These are phyloP conservation scores for Epinephelus fuscoguttatus DNA, from an alignment of 2,113 vertebrate genomes.

Conservation along the genomic window DNA sequence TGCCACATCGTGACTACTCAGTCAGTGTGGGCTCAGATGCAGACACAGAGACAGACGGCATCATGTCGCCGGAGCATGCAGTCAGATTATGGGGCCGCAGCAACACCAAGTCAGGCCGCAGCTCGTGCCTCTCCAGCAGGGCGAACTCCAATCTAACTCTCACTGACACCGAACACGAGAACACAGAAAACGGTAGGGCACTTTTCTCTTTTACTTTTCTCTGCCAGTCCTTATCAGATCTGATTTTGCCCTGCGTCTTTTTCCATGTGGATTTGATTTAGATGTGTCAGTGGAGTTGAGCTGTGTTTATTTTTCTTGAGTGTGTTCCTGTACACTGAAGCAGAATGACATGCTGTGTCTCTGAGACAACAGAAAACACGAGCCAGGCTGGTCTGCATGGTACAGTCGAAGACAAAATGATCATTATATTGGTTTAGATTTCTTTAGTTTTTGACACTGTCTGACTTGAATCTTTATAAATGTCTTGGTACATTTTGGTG, in stretches of 20 bases:
- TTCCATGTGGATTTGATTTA: slow-evolving; percentile 3
- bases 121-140: slow-evolving; percentile 96
- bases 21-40: slow-evolving; percentile 92
- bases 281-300: background rate
- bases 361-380: background rate
- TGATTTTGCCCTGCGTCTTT: fast-evolving
- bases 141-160: slow-evolving; percentile 99
- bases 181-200: slow-evolving; percentile 94
- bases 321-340: background rate
- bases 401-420: background rate
- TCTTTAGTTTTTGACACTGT: slow-evolving; percentile 11
- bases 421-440: slow-evolving; percentile 4
- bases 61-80: slow-evolving; percentile 92
- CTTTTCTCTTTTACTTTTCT: fast-evolving
- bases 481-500: slow-evolving; percentile 3
- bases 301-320: background rate
- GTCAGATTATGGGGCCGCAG: slow-evolving; percentile 93
- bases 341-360: background rate
- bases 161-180: slow-evolving; percentile 97
- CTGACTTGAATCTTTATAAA: background rate
- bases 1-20: slow-evolving; percentile 94
- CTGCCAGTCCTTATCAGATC: background rate
- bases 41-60: slow-evolving; percentile 92
- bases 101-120: slow-evolving; percentile 94
- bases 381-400: background rate